Percentiles rank a stretch among this genome's conserved stretches.
Evolutionary conservation across 2,113 vertebrate species (phyloP).

Genomic region (human): DNA sequence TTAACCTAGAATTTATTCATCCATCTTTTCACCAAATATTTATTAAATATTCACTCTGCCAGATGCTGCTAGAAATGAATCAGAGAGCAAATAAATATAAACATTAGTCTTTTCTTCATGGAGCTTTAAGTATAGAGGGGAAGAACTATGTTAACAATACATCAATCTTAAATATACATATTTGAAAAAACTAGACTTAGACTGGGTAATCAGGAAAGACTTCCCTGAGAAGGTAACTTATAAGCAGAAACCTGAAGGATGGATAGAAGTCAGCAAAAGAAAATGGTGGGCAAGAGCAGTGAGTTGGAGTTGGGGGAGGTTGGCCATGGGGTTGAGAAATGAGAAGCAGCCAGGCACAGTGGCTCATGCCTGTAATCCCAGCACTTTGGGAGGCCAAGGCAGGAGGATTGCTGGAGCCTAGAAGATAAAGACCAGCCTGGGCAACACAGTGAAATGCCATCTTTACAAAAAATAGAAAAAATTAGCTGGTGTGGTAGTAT

Average conservation of each 20-base stretch:
- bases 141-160: not conserved
- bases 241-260: not conserved
- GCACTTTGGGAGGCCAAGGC: too few relatives aligned
- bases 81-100: not conserved
- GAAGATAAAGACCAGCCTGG: too few relatives aligned
- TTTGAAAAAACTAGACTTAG: not conserved
- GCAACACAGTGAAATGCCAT: too few relatives aligned
- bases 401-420: too few relatives aligned
- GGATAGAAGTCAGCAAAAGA: not conserved
- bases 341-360: not conserved
- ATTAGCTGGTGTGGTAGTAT: too few relatives aligned
- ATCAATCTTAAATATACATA: not conserved
- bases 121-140: not conserved
- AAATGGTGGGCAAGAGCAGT: not conserved
- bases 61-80: not conserved
- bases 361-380: too few relatives aligned
- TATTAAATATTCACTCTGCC: not conserved
- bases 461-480: too few relatives aligned
- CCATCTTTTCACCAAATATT: not conserved
- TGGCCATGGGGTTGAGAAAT: not conserved
- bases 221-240: not conserved
- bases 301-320: not conserved
- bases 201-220: not conserved
- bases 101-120: not conserved
- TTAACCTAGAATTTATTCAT: not conserved